Percentiles rank a stretch among this genome's conserved stretches.
Evolutionary conservation across 2,797 vertebrate species (phyloP).

Genomic region (Artibeus lituratus): DNA sequence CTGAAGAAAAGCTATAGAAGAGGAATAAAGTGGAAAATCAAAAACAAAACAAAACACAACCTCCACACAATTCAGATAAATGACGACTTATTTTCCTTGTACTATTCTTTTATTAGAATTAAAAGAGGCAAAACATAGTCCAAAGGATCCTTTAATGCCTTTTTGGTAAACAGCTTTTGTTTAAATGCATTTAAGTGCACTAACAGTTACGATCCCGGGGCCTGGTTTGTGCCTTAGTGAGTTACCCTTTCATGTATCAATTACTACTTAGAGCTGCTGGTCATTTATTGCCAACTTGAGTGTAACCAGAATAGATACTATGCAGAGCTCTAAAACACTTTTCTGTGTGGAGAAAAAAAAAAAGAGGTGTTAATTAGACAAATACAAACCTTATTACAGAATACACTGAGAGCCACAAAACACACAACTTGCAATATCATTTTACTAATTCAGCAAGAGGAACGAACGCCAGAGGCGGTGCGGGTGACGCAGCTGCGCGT

Average conservation of each 20-base stretch:
- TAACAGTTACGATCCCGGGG: neutral
- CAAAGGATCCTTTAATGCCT: neutral
- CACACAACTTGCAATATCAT: slow-evolving; percentile 49
- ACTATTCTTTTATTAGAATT: slow-evolving; percentile 16
- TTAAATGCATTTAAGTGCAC: neutral
- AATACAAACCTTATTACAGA: slow-evolving; percentile 37
- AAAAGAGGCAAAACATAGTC: slow-evolving; percentile 2
- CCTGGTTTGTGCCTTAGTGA: neutral
- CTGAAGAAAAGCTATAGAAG: neutral
- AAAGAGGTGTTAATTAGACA: slow-evolving; percentile 38
- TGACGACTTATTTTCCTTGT: slow-evolving; percentile 33
- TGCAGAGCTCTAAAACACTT: slow-evolving; percentile 23
- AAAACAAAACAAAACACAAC: neutral
- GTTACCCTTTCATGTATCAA: neutral
- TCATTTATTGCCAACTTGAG: slow-evolving; percentile 35
- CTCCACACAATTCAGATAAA: neutral
- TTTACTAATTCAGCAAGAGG: slow-evolving; percentile 63
- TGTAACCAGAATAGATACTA: slow-evolving; percentile 40
- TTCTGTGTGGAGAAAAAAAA: slow-evolving; percentile 25
- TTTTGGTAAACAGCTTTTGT: neutral
- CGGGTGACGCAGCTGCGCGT: neutral
- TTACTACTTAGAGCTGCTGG: slow-evolving; percentile 15
- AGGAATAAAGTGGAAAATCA: neutral
- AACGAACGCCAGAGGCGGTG: neutral
- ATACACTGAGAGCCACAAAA: slow-evolving; percentile 54